phyloP scores from a whole-genome alignment of 2,888 invertebrate species.

The Limnephilus rhombicus region DNA sequence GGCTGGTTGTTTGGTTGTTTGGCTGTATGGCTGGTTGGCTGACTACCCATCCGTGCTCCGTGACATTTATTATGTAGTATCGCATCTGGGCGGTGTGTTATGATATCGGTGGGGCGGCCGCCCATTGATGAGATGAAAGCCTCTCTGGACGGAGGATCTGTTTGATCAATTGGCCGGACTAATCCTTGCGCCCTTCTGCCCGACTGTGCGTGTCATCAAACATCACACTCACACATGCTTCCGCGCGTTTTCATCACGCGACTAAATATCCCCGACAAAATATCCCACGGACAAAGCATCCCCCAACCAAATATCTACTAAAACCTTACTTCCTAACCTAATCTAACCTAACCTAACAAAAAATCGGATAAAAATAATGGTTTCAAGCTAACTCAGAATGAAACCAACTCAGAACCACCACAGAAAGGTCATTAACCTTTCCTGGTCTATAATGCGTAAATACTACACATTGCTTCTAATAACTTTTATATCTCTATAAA shows the following conservation, averaged over 20 bases:
- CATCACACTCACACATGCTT: slow-evolving; percentile 29
- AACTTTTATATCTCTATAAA: too few species aligned
- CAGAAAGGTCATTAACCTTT: too few species aligned
- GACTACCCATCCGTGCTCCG: not conserved
- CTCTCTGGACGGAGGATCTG: not conserved
- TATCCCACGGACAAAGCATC: not conserved
- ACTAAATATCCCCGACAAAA: too few species aligned
- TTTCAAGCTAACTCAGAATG: too few species aligned
- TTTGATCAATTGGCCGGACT: slow-evolving; percentile 36
- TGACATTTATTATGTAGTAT: slow-evolving; percentile 15
- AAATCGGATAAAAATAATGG: too few species aligned
- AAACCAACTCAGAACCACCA: too few species aligned
- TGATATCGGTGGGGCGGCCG: slow-evolving; percentile 2
- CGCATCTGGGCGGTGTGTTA: slow-evolving; percentile 3
- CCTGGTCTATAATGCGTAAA: too few species aligned
- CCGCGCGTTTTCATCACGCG: too few species aligned
- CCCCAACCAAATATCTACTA: too few species aligned
- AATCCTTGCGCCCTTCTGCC: slow-evolving; percentile 10
- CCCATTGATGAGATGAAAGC: slow-evolving; percentile 37
- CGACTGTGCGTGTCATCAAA: slow-evolving; percentile 53
- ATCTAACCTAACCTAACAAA: too few species aligned
- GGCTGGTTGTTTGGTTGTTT: not conserved
- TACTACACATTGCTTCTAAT: too few species aligned
- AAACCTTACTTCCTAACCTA: too few species aligned
- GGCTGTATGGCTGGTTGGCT: not conserved